Evolutionary conservation across 2,888 invertebrate species (phyloP).

Genomic region (Scaptomyza cyrtandrae): DNA sequence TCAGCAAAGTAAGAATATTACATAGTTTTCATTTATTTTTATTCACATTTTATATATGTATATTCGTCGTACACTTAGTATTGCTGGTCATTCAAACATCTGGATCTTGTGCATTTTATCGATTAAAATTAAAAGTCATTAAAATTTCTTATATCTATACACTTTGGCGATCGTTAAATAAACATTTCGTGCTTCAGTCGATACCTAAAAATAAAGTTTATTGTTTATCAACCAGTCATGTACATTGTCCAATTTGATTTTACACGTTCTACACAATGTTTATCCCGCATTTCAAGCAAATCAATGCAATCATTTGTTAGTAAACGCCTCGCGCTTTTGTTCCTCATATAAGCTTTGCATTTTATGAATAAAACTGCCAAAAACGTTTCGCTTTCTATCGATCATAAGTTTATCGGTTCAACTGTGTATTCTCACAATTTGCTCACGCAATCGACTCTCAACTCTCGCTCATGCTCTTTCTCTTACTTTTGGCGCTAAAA

Average conservation of each 20-base stretch:
- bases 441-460: slow-evolving; percentile 27
- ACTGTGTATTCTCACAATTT: slow-evolving; percentile 28
- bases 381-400: slow-evolving; percentile 57
- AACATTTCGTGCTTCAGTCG: slow-evolving; percentile 53
- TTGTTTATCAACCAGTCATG: slow-evolving; percentile 64
- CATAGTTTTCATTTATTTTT: neutral
- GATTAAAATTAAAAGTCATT: slow-evolving; percentile 69
- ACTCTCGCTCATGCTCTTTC: slow-evolving; percentile 5
- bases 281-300: slow-evolving; percentile 35
- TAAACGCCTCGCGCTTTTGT: slow-evolving; percentile 14
- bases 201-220: slow-evolving; percentile 45
- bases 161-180: slow-evolving; percentile 69
- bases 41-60: neutral
- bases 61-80: slow-evolving; percentile 18
- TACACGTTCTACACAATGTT: slow-evolving; percentile 51
- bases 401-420: slow-evolving; percentile 69
- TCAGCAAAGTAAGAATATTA: slow-evolving; percentile 70
- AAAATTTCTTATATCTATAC: slow-evolving; percentile 61
- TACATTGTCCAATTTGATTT: slow-evolving; percentile 60
- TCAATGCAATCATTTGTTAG: slow-evolving; percentile 38
- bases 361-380: slow-evolving; percentile 66
- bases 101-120: slow-evolving; percentile 44
- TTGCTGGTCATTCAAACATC: slow-evolving; percentile 49
- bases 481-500: slow-evolving; percentile 17
- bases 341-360: slow-evolving; percentile 34